phyloP scores from a whole-genome alignment of 2,797 vertebrate genomes.

The Melopsittacus undulatus region DNA sequence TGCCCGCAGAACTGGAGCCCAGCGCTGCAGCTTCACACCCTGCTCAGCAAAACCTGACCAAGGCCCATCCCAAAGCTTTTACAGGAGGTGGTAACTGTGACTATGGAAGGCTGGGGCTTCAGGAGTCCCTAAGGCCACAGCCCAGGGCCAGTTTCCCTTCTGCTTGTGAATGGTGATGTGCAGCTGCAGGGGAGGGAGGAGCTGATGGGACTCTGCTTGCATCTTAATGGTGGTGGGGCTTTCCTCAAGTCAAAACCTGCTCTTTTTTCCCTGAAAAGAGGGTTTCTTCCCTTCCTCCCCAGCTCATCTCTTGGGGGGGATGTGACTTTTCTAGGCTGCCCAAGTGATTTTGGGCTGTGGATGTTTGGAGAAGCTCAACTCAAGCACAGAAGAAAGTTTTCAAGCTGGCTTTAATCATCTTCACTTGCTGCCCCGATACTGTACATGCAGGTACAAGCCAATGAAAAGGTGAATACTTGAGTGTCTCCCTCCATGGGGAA shows the following conservation, averaged over 20 bases:
- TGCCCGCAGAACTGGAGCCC: background rate
- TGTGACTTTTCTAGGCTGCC: background rate
- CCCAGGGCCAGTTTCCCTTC: background rate
- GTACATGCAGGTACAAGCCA: slow-evolving; percentile 98
- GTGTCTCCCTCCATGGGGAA: slow-evolving; percentile 72
- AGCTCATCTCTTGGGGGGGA: fast-evolving
- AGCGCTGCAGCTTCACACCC: background rate
- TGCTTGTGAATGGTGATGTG: background rate
- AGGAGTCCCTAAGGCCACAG: background rate
- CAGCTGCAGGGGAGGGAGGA: background rate
- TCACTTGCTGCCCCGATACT: slow-evolving; percentile 89
- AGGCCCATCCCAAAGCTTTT: background rate
- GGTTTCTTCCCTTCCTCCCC: background rate
- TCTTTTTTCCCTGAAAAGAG: background rate
- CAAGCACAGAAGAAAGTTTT: slow-evolving; percentile 55
- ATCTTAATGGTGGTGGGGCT: background rate
- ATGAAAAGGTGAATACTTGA: slow-evolving; percentile 73
- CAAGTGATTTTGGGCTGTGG: background rate
- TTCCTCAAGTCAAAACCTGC: background rate
- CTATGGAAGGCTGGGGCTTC: background rate
- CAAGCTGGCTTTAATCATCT: slow-evolving; percentile 91
- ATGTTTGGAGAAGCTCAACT: background rate
- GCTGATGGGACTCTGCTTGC: background rate
- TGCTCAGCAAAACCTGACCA: background rate
- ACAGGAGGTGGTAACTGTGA: background rate